Conservation (phyloP, 23 tunicate genomes). For the Trididemnum clinides region DNA sequence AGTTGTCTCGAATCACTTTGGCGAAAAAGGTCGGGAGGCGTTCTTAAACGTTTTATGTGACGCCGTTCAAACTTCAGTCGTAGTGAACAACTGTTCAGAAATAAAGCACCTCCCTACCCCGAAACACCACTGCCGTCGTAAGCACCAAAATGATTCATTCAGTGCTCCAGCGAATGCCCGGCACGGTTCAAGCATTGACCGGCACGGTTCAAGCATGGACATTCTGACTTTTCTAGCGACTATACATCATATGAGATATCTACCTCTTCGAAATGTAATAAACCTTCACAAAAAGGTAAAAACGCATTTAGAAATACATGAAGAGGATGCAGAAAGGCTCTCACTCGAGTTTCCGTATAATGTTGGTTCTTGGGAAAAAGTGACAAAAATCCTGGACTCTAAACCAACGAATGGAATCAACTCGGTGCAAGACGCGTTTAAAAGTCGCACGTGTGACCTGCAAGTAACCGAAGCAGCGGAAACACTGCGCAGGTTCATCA, state of each 20-base stretch:
- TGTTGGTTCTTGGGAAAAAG: conserved; percentile 32
- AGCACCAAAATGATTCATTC: background rate
- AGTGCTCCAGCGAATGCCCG: too few relatives aligned
- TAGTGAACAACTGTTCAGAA: background rate
- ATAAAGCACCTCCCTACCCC: background rate
- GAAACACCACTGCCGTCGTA: conserved; percentile 18
- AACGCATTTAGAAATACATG: background rate
- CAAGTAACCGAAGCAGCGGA: conserved; percentile 9
- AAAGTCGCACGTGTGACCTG: background rate
- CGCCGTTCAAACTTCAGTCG: conserved; percentile 11
- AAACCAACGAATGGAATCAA: background rate
- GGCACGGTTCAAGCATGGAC: background rate
- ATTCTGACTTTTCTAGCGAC: conserved; percentile 43
- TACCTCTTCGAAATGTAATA: conserved; percentile 34
- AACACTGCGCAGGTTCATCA: conserved; percentile 32
- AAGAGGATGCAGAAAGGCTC: conserved; percentile 19
- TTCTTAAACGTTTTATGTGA: conserved; percentile 33
- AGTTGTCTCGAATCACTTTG: conserved; percentile 13
- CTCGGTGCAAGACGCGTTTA: background rate
- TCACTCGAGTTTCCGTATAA: conserved; percentile 51
- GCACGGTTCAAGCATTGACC: background rate
- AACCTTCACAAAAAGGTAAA: conserved; percentile 11
- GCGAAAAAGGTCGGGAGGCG: conserved; percentile 20
- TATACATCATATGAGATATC: conserved; percentile 40
- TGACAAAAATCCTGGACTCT: background rate